These are phyloP conservation scores for Brachionus plicatilis DNA, from an alignment of 1,140 invertebrate species.

Conservation along the genomic window DNA sequence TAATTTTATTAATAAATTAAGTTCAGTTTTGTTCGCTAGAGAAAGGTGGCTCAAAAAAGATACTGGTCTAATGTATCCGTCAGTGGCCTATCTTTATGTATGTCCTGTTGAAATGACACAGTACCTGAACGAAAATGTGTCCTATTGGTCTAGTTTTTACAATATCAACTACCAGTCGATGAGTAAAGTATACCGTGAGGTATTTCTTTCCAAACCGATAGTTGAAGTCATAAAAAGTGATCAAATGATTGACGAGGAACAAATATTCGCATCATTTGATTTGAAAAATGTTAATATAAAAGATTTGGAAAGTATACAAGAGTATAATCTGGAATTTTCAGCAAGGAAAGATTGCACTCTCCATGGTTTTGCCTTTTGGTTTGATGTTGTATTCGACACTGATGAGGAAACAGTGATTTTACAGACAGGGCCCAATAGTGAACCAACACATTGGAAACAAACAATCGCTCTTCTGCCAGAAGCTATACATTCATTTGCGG, in stretches of 20 bases:
- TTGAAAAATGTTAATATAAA: background rate
- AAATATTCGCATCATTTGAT: conserved; percentile 27
- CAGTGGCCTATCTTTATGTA: conserved; percentile 79
- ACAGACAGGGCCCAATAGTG: conserved; percentile 56
- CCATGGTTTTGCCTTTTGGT: conserved; percentile 98
- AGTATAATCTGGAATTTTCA: conserved; percentile 17
- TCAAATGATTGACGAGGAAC: conserved; percentile 32
- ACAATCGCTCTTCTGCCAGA: conserved; percentile 48
- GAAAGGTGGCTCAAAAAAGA: conserved; percentile 84
- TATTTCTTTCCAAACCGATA: background rate
- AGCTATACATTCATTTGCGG: conserved; percentile 5
- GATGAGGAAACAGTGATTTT: conserved; percentile 61
- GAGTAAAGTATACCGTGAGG: background rate
- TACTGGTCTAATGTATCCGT: conserved; percentile 77
- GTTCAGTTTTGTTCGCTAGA: conserved; percentile 84
- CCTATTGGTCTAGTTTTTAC: conserved; percentile 88
- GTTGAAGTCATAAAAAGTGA: conserved; percentile 12
- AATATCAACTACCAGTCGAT: conserved; percentile 70
- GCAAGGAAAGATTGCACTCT: conserved; percentile 50
- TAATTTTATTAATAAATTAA: conserved; percentile 47
- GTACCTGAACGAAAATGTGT: conserved; percentile 99
- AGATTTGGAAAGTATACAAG: conserved; percentile 33
- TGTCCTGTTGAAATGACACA: conserved; percentile 94
- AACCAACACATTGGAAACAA: conserved; percentile 56
- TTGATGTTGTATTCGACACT: conserved; percentile 96